Percentiles rank a stretch among this genome's conserved stretches.
phyloP scores from a whole-genome alignment of 2,888 invertebrate genomes.

The Melangyna quadrimaculata region DNA sequence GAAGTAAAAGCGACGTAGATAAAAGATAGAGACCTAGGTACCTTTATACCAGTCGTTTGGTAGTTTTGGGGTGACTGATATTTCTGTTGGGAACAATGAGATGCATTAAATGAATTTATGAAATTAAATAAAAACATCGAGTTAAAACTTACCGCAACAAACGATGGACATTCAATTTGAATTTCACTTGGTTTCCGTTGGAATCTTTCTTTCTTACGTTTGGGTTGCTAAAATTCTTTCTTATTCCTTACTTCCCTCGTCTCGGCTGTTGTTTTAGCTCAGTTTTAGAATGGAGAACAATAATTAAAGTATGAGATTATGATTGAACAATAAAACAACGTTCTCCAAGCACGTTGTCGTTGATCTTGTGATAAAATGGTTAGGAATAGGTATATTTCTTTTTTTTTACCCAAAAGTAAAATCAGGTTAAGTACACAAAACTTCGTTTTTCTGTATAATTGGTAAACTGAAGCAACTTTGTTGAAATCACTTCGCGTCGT shows the following conservation, averaged over 20 bases:
- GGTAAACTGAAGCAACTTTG: neutral
- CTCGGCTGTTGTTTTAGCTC: neutral
- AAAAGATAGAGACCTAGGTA: neutral
- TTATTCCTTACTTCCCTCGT: neutral
- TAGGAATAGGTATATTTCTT: neutral
- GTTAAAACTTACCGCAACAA: constrained; percentile 57
- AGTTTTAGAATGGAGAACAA: constrained; percentile 24
- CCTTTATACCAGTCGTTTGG: neutral
- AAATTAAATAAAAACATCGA: neutral
- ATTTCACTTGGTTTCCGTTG: constrained; percentile 24
- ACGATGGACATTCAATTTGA: constrained; percentile 61
- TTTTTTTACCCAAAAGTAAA: neutral
- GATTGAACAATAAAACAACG: neutral
- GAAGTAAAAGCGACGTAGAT: constrained; percentile 1
- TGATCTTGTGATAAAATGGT: constrained; percentile 1
- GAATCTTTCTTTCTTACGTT: neutral
- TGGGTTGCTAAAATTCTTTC: neutral
- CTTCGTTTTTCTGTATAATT: neutral
- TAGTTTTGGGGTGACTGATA: neutral
- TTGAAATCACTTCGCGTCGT: constrained; percentile 31
- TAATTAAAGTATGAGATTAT: constrained; percentile 14
- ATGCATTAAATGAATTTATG: constrained; percentile 49
- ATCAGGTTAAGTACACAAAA: neutral
- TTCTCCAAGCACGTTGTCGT: constrained; percentile 19
- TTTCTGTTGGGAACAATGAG: constrained; percentile 4